phyloP scores from a whole-genome alignment of 2,888 invertebrate genomes.

The Drosophila tripunctata region DNA sequence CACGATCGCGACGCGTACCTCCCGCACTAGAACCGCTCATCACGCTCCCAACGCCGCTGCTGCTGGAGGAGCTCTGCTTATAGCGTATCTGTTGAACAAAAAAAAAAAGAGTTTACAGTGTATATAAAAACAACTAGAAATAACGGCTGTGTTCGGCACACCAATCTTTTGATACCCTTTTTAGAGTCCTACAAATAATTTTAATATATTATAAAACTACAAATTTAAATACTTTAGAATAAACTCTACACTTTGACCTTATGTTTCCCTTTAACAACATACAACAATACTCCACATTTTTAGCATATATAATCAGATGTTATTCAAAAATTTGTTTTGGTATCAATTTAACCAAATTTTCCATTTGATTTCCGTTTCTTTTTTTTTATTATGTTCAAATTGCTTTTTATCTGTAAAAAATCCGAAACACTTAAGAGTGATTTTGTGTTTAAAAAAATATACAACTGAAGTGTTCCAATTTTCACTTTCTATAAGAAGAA shows the following conservation, averaged over 20 bases:
- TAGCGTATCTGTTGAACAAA: conserved; percentile 62
- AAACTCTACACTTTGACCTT: too few relatives aligned
- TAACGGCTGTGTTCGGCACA: too few relatives aligned
- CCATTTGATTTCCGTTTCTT: neutral
- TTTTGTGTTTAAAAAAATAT: conserved; percentile 8
- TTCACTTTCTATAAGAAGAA: conserved; percentile 11
- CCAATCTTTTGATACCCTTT: too few relatives aligned
- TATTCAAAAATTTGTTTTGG: neutral
- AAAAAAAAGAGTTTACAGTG: neutral
- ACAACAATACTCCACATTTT: too few relatives aligned
- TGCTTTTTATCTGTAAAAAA: neutral
- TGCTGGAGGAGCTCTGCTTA: conserved; percentile 65
- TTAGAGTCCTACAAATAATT: too few relatives aligned
- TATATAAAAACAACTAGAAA: too few relatives aligned
- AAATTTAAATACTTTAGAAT: too few relatives aligned
- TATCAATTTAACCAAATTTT: neutral
- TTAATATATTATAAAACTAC: too few relatives aligned
- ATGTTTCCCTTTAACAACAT: too few relatives aligned
- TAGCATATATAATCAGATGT: too few relatives aligned
- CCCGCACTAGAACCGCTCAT: conserved; percentile 51
- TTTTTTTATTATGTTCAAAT: neutral
- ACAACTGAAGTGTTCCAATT: conserved; percentile 7
- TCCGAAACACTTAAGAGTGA: conserved; percentile 11
- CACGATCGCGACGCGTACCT: conserved; percentile 53
- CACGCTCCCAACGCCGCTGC: conserved; percentile 56